These are phyloP conservation scores for Globicephala melas DNA, from an alignment of 2,113 vertebrate species.

Conservation along the genomic window DNA sequence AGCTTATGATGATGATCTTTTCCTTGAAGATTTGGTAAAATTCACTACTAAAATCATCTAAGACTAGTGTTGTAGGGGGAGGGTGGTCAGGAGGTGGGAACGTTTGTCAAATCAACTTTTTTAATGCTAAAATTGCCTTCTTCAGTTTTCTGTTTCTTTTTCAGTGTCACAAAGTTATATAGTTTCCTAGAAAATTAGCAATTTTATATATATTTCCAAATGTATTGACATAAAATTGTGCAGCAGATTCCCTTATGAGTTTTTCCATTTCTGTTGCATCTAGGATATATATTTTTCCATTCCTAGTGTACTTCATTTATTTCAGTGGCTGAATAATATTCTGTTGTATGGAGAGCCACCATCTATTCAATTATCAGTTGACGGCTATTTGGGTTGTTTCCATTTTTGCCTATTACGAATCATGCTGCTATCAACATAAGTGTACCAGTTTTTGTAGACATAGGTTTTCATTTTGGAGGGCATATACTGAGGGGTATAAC, in stretches of 20 bases:
- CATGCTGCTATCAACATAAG: background rate
- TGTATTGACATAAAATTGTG: background rate
- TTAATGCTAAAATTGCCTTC: background rate
- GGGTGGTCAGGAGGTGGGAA: background rate
- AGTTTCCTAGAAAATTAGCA: background rate
- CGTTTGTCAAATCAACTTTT: background rate
- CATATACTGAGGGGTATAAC: background rate
- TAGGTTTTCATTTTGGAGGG: background rate
- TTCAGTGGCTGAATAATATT: background rate
- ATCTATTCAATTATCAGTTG: background rate
- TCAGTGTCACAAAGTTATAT: background rate
- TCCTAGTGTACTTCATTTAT: background rate
- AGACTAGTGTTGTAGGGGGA: background rate
- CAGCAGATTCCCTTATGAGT: background rate
- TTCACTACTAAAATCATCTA: background rate
- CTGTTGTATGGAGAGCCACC: background rate
- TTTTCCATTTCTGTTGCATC: background rate
- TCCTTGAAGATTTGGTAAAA: background rate
- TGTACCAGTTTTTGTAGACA: background rate
- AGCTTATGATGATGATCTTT: background rate
- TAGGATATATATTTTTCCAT: background rate
- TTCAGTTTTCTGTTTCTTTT: background rate
- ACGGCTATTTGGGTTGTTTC: background rate
- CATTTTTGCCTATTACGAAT: background rate
- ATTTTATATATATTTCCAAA: background rate